A percentile compares a stretch with the other conserved stretches of the same genome.
phyloP scores from a whole-genome alignment of 2,888 invertebrate species.

The Carcina quercana region DNA sequence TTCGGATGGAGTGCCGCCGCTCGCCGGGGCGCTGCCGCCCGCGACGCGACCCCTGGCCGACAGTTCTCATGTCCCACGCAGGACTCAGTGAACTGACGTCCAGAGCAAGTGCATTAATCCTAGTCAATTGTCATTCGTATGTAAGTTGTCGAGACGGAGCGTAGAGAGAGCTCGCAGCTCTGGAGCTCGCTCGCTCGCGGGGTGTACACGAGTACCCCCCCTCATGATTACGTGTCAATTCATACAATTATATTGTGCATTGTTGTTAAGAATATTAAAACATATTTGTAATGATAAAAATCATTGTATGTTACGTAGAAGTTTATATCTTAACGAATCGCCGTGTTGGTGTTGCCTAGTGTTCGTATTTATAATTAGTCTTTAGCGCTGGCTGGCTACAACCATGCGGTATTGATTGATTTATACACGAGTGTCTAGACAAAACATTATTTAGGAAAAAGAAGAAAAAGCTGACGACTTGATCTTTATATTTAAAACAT shows the following conservation, averaged over 20 bases:
- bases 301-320: conserved; percentile 64
- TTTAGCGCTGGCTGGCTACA: no score
- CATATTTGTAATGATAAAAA: conserved; percentile 60
- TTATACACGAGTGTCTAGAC: no score
- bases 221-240: conserved; percentile 65
- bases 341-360: conserved; percentile 34
- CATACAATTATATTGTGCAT: conserved; percentile 68
- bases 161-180: conserved; percentile 7
- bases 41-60: conserved; percentile 17
- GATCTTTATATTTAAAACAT: no score
- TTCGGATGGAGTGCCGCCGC: conserved; percentile 37
- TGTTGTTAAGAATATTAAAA: conserved; percentile 60
- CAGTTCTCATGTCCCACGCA: no score
- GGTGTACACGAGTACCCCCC: conserved; percentile 11
- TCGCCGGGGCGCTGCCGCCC: conserved; percentile 17
- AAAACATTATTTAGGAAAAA: no score
- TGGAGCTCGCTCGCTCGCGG: background rate
- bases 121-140: conserved; percentile 72
- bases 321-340: conserved; percentile 54
- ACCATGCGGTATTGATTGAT: no score
- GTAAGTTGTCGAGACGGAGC: conserved; percentile 38
- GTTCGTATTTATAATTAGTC: conserved; percentile 25
- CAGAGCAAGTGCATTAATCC: conserved; percentile 55
- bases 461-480: no score
- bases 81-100: no score